Evolutionary conservation across 2,113 vertebrate species (phyloP).

Genomic region (Glaucidium brasilianum): DNA sequence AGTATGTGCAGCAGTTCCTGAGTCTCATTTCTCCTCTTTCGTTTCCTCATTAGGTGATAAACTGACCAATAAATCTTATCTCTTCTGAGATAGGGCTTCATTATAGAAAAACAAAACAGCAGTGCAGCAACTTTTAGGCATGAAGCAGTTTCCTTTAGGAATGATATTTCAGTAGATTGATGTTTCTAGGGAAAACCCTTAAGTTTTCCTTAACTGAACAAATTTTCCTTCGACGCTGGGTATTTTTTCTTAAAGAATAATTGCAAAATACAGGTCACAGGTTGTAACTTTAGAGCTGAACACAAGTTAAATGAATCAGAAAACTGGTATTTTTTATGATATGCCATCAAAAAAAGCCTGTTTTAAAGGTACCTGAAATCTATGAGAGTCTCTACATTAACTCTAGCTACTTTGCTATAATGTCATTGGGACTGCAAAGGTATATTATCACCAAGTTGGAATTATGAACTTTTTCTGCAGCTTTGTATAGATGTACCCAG

Average conservation of each 20-base stretch:
- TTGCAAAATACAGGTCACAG: neutral
- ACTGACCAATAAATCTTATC: neutral
- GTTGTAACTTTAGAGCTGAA: neutral
- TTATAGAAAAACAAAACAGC: neutral
- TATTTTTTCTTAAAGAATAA: neutral
- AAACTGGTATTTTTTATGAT: neutral
- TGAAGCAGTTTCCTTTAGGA: neutral
- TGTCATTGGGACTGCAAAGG: neutral
- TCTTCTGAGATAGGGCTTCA: neutral
- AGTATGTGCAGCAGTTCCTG: neutral
- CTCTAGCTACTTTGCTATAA: neutral
- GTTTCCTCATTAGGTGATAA: neutral
- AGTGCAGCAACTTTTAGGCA: neutral
- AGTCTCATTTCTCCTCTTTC: slow-evolving; percentile 1
- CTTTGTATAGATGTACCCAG: neutral
- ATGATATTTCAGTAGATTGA: neutral
- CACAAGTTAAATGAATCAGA: neutral
- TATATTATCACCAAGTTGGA: neutral
- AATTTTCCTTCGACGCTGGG: neutral
- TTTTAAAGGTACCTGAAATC: neutral
- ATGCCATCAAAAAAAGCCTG: neutral
- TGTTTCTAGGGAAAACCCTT: neutral
- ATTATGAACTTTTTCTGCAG: neutral
- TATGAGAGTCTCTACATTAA: neutral
- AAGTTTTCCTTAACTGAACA: neutral